These are phyloP conservation scores for Scophthalmus maximus DNA, from an alignment of 2,113 vertebrate species.

Conservation along the genomic window DNA sequence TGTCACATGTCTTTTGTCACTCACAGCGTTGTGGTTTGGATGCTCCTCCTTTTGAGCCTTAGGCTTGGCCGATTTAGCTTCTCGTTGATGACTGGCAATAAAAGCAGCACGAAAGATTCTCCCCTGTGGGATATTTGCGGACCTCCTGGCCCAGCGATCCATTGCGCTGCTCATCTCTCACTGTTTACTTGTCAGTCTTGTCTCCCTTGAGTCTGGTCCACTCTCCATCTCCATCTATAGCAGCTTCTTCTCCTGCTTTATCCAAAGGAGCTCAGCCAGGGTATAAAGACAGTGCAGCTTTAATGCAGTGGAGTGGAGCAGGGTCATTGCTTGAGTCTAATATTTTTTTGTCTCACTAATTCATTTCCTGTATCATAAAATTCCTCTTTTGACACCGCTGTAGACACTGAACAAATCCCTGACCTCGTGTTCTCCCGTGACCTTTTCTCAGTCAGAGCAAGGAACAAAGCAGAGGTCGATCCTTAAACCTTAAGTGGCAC, in stretches of 20 bases:
- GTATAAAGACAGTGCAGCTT: conserved; percentile 15
- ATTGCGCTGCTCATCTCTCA: conserved; percentile 11
- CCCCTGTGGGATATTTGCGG: conserved; percentile 39
- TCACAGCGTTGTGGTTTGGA: neutral
- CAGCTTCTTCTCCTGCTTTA: conserved; percentile 13
- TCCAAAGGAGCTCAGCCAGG: conserved; percentile 9
- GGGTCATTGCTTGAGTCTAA: neutral
- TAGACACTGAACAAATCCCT: neutral
- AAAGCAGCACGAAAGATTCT: conserved; percentile 5
- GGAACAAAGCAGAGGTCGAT: neutral
- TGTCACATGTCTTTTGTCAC: conserved; percentile 27
- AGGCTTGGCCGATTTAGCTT: conserved; percentile 12
- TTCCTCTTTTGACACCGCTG: no score
- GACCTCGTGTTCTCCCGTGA: conserved; percentile 1
- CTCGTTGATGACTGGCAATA: neutral
- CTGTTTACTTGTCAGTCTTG: conserved; percentile 28
- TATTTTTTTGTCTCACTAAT: neutral
- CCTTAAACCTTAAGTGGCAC: neutral
- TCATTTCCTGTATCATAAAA: neutral
- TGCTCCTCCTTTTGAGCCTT: neutral
- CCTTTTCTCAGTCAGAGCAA: no score
- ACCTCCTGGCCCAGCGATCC: conserved; percentile 32
- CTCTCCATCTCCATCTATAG: conserved; percentile 13
- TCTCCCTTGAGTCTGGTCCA: conserved; percentile 22
- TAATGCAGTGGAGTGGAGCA: neutral